Base-by-base conservation (phyloP, 2,797 vertebrate genomes). In the Protonibea diacanthus region DNA sequence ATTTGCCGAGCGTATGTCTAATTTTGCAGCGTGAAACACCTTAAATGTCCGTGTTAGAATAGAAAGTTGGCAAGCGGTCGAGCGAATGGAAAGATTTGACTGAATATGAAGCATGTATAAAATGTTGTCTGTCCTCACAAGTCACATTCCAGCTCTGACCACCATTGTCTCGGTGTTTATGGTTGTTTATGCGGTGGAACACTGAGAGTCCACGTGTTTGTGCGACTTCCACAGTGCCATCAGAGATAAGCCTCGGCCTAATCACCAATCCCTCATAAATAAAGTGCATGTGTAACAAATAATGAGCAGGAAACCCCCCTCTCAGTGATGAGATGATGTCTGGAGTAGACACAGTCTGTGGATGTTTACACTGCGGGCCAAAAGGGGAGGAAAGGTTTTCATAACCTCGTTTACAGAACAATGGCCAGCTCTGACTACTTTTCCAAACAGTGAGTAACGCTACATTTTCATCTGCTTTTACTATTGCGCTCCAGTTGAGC, bases 321-420 rank as follows among this genome's bases (percentile, higher is more conserved):
- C 8, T 64, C 64, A 49, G 73, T 20, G 4, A 55, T 38, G 33
- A 58, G 40, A 8, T 21, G 63, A 38, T 44, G 82, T 70, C 45
- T 45, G 42, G 60, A 49, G 56, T 48, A 29, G 66, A 61, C 7
- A 5, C 4, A 57, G 59, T 57, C 67, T 47, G 67, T 67, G 65
- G 71, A 49, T 78, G 84, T 83, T 83, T 85, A 76, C 75, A 45
- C 74, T 63, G 55, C 5, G 0, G 65, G 61, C 66, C 71, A 45
- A 67, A 33, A 73, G 62, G 53, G 76, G 33, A 80, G 74, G 67
- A 76, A 78, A 78, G 0, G 8, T 70, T 73, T 86, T 87, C 68
- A 76, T 68, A 79, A 86, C 62, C 80, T 84, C 44, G 40, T 74
- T 74, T 49, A 57, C 15, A 38, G 60, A 71, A 87, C 90, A 89